These are phyloP conservation scores for Campoplex nolae DNA, from an alignment of 2,888 invertebrate genomes.

Conservation along the genomic window DNA sequence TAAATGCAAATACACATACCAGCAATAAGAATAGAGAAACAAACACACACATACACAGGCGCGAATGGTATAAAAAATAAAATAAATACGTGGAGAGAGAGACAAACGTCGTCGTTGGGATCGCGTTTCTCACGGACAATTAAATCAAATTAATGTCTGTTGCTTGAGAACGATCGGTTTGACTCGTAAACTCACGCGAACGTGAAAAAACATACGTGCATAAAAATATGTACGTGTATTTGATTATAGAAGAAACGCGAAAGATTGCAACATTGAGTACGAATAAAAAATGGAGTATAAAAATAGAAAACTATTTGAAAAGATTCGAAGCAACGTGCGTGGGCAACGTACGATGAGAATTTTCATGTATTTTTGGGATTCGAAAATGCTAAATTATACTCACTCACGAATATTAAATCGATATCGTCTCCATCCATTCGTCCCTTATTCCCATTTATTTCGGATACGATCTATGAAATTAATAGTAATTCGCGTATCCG, in stretches of 20 bases:
- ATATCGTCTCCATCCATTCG: neutral
- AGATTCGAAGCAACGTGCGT: neutral
- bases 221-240: neutral
- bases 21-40: neutral
- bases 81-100: neutral
- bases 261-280: neutral
- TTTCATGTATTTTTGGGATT: neutral
- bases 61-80: neutral
- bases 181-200: constrained; percentile 46
- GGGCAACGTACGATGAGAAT: neutral
- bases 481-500: neutral
- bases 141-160: constrained; percentile 62
- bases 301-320: neutral
- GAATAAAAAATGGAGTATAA: neutral
- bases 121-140: constrained; percentile 59
- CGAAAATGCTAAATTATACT: neutral
- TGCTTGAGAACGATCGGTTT: constrained; percentile 30
- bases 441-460: neutral
- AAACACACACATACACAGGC: neutral
- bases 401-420: neutral
- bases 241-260: neutral
- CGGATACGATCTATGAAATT: neutral
- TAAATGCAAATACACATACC: neutral
- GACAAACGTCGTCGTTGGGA: constrained; percentile 23
- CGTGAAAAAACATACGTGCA: neutral